Evolutionary conservation across 2,888 invertebrate species (phyloP), one percentile per base, ranked within the genome.

Genomic region (Drosophila sordidula): DNA sequence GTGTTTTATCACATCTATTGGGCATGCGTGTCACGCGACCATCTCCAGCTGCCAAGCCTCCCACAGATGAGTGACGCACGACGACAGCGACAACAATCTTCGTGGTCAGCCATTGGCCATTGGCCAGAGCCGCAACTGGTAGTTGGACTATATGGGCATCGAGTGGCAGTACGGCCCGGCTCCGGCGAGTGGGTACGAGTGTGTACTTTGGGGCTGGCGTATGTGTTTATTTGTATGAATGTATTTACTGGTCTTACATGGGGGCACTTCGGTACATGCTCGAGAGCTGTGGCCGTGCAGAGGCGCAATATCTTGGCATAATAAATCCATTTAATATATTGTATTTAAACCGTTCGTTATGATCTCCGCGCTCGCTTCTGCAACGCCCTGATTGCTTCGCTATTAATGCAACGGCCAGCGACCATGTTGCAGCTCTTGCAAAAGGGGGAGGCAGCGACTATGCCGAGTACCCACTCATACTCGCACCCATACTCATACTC

Each of bases 271-370:
- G 63, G 63, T 75, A 52, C 71, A 73, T 56, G 72, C 67, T 75
- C 51, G 36, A 49, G 39, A 57, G 67, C 52, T 52, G 52, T 14
- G 49, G 55, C 55, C 55, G 56, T 69, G 57, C 63, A 74, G 66
- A 68, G 72, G 75, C 76, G 73, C 82, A 82, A 87, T 85, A 82
- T 87, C 86, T 88, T 22, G 80, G 75, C 87, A 88, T 86, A 88
- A 88, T 84, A 86, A 84, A 88, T 88, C 87, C 80, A 86, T 86
- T 86, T 83, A 88, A 86, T 78, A 86, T 88, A 88, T 86, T 88
- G 74, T 85, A 87, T 79, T 85, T 79, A 87, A 84, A 82, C 83
- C 88, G 89, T 88, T 84, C 80, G 88, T 86, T 88, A 86, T 86
- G 84, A 84, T 86, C 83, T 88, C 70, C 68, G 77, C 77, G 80